Evolutionary conservation across 2,113 vertebrate species (phyloP).

Genomic region (Planiliza haematocheilus): DNA sequence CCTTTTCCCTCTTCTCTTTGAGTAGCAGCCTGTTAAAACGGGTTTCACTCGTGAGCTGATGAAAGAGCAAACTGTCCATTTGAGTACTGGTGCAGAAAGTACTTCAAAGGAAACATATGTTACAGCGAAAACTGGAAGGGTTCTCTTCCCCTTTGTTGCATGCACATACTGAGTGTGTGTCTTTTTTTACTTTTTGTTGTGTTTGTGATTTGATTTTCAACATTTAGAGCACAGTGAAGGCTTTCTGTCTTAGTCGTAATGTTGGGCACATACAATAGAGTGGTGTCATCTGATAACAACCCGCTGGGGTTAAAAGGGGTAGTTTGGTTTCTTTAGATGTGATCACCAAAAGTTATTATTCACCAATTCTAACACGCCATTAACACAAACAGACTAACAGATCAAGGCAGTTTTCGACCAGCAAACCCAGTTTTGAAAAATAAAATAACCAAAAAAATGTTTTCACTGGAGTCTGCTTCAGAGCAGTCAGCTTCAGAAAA

Average conservation of each 20-base stretch:
- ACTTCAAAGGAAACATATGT: slow-evolving; percentile 21
- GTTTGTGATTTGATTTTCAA: background rate
- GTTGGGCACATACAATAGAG: background rate
- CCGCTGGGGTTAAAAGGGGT: too few relatives aligned
- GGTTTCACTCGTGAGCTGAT: slow-evolving; percentile 34
- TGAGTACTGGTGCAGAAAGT: slow-evolving; percentile 15
- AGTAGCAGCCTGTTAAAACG: slow-evolving; percentile 34
- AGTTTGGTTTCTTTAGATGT: too few relatives aligned
- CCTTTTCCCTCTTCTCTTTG: slow-evolving; percentile 12
- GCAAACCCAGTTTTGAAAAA: too few relatives aligned
- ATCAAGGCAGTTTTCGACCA: too few relatives aligned
- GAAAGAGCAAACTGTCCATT: slow-evolving; percentile 36
- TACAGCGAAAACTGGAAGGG: slow-evolving; percentile 14
- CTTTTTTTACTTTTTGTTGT: background rate
- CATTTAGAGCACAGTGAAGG: background rate
- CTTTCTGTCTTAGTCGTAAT: too few relatives aligned
- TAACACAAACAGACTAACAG: too few relatives aligned
- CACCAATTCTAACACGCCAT: too few relatives aligned
- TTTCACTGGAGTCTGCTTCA: too few relatives aligned
- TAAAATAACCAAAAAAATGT: too few relatives aligned
- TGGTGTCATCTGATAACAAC: background rate
- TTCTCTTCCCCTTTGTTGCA: background rate
- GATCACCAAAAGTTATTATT: too few relatives aligned
- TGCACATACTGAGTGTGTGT: background rate
- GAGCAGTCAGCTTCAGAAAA: too few relatives aligned